Conservation (phyloP, 1,140 invertebrate genomes). For the Drosophila kepulauana region DNA sequence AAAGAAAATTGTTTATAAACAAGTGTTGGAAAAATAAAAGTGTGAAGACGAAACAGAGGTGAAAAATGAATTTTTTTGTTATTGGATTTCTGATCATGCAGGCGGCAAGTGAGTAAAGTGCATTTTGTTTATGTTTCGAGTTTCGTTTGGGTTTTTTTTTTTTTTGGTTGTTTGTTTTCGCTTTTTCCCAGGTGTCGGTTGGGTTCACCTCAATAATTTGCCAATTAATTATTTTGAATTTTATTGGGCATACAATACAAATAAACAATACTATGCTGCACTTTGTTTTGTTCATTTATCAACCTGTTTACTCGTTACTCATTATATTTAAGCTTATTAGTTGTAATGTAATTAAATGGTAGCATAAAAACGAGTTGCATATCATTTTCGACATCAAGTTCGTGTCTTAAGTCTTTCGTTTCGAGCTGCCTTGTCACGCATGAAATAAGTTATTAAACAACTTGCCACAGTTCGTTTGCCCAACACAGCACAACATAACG, state of each 20-base stretch:
- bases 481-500: background rate
- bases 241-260: slow-evolving; percentile 12
- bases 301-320: background rate
- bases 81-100: slow-evolving; percentile 84
- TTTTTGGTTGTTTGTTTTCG: background rate
- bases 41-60: slow-evolving; percentile 30
- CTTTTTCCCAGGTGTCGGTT: slow-evolving; percentile 7
- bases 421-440: slow-evolving; percentile 46
- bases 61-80: slow-evolving; percentile 83
- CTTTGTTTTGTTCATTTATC: slow-evolving; percentile 12
- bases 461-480: slow-evolving; percentile 23
- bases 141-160: slow-evolving; percentile 8
- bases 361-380: slow-evolving; percentile 4
- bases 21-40: slow-evolving; percentile 45
- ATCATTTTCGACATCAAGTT: slow-evolving; percentile 46
- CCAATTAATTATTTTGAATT: background rate
- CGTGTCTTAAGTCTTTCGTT: slow-evolving; percentile 62
- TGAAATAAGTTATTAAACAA: slow-evolving; percentile 37
- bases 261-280: slow-evolving; percentile 6
- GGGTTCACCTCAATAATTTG: slow-evolving; percentile 8
- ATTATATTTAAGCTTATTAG: slow-evolving; percentile 4
- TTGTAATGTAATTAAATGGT: slow-evolving; percentile 13
- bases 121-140: slow-evolving; percentile 14
- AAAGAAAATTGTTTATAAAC: slow-evolving; percentile 5
- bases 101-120: slow-evolving; percentile 80